Percentiles rank a stretch among this genome's conserved stretches.
Evolutionary conservation across 2,888 invertebrate species (phyloP).

Genomic region (Isotomurus palustris): DNA sequence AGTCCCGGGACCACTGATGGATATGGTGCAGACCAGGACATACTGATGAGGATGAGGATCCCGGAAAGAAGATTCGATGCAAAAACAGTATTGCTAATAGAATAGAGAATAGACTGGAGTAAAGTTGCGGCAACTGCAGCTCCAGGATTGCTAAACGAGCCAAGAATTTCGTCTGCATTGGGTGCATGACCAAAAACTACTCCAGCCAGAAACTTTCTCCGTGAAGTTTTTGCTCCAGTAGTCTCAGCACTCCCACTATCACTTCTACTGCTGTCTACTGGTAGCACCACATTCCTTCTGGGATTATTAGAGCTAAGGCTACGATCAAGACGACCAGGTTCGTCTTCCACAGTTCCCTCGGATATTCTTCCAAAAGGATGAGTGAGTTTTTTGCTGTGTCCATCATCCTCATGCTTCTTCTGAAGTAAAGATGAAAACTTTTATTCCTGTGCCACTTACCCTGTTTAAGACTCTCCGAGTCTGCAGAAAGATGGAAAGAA

Average conservation of each 20-base stretch:
- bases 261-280: background rate
- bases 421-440: too few species aligned
- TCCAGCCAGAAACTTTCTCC: constrained; percentile 1
- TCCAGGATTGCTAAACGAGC: background rate
- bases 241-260: background rate
- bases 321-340: too few species aligned
- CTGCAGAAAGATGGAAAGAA: too few species aligned
- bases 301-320: too few species aligned
- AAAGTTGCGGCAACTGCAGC: background rate
- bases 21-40: constrained; percentile 25
- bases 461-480: too few species aligned
- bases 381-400: too few species aligned
- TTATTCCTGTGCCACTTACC: too few species aligned
- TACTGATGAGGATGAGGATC: constrained; percentile 23
- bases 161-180: background rate
- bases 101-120: constrained; percentile 14
- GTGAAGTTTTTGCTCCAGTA: background rate
- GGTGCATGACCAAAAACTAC: constrained; percentile 21
- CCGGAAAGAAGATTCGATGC: constrained; percentile 33
- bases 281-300: background rate
- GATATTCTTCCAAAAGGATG: too few species aligned
- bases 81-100: constrained; percentile 24
- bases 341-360: too few species aligned
- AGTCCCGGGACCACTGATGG: constrained; percentile 20
- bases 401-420: too few species aligned